Percentiles rank a stretch among this genome's conserved stretches.
phyloP scores from a whole-genome alignment of 30 jellyfish, hydroid and myxozoan species.

The Kudoa iwatai region DNA sequence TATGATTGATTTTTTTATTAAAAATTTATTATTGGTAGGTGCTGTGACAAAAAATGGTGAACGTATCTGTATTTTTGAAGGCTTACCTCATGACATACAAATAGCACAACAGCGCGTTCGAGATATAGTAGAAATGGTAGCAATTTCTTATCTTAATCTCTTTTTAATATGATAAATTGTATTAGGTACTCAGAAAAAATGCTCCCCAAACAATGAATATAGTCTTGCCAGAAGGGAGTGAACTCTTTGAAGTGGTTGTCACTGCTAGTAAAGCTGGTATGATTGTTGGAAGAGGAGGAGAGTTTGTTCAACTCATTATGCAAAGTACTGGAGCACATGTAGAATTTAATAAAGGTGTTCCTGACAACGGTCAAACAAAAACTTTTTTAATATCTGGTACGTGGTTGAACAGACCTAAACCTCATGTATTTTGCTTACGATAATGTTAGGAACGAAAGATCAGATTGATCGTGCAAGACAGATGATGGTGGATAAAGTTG shows the following conservation, averaged over 20 bases:
- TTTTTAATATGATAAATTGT: no score
- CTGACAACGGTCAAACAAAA: conserved; percentile 24
- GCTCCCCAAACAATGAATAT: no score
- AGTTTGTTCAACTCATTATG: conserved; percentile 19
- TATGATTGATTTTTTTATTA: no score
- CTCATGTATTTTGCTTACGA: not conserved
- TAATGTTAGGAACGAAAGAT: conserved; percentile 18
- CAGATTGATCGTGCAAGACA: conserved; percentile 42
- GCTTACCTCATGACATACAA: conserved; percentile 42
- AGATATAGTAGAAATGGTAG: conserved; percentile 24
- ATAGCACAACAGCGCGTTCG: conserved; percentile 18
- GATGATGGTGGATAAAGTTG: conserved; percentile 39
- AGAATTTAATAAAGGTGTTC: conserved; percentile 28
- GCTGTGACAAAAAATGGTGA: no score
- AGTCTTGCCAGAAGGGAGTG: no score
- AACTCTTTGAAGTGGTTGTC: no score
- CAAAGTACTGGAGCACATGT: conserved; percentile 49
- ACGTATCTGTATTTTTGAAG: conserved; percentile 28
- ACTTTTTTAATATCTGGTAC: conserved; percentile 33
- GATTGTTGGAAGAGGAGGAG: conserved; percentile 96
- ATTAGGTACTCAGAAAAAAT: no score
- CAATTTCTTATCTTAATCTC: conserved; percentile 1
- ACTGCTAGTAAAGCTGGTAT: no score
- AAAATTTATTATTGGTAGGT: no score
- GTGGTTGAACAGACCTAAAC: not conserved